Base-by-base conservation (phyloP, 2,113 vertebrate genomes). In the Myxocyprinus asiaticus region DNA sequence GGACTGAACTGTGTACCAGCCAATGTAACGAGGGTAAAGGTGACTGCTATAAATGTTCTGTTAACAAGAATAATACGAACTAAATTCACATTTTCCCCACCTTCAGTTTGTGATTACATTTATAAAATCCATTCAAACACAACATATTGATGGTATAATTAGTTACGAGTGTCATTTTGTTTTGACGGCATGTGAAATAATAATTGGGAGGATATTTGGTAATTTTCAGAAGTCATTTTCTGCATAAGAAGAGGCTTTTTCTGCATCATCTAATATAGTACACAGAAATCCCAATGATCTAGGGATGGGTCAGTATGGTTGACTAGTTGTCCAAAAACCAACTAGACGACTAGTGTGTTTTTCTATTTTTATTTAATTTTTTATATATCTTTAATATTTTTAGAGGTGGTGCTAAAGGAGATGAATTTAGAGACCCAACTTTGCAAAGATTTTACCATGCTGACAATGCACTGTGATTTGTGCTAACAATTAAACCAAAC, bases 1-100 rank as follows among this genome's bases (percentile, higher is more conserved):
- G 72, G 75, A 90, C 89, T 4, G 53, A 87, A 86, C 77, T 83
- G 84, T 76, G 83, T 79, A 87, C 17, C 47, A 53, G 67, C 22
- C 68, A 71, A 55, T 56, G 50, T 71, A 68, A 12, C 14, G 0
- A 76, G 68, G 69, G 78, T 87, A 44, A 80, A 83, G 6, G 63
- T 71, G 22, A 43, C 33, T 56, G 51, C 68, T 56, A 43, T 59
- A 51, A 0, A 56, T 70, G 42, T 70, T 56, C 12, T 70, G 51
- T 43, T 71, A 71, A 11, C 4, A 11, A 22, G 78, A 14, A 22
- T 70, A n/a, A 70, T n/a, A 6, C 0, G 42, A n/a, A 55, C 67
- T 70, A 56, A 42, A 71, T 71, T 56, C 8, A 56, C 44, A 7
- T 48, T n/a, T 44, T 43, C 4, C 47, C 17, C 51, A 43, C 33